Evolutionary conservation across 2,797 vertebrate species (phyloP), one percentile per base, ranked within the genome.

Genomic region (Apogon hyalosoma): DNA sequence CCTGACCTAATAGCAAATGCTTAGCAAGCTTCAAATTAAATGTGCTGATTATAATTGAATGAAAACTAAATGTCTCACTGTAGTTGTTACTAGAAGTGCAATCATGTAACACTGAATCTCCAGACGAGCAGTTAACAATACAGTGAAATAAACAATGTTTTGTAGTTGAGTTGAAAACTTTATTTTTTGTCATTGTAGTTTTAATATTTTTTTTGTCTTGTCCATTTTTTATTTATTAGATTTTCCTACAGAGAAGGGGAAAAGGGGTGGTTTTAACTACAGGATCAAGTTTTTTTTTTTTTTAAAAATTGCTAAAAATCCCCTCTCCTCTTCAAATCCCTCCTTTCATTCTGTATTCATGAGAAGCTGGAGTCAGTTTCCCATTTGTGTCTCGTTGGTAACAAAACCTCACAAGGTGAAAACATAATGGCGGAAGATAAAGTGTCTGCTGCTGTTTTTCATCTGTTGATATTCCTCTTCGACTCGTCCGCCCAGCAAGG

Each of bases 111-210:
- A 11, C 52, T 4, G 11, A 52, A 7, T 8, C 15, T 28, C 11
- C 10, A 39, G 40, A 52, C n/a, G 55, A 46, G 13, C 24, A 49
- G 62, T 52, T 56, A 67, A 70, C 39, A 3, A 55, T 42, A 6
- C 6, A 87, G 85, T 76, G 69, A 55, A 62, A 62, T 8, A 33
- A 68, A 63, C 55, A 69, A 51, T 55, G 6, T 41, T 54, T 67
- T 82, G 81, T 81, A 85, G 88, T 93, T 87, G 82, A 91, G 91
- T 91, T 92, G 89, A 91, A 92, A 93, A 91, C 91, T 92, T 92
- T 93, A 91, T 92, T 92, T 93, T 92, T 91, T 83, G 85, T 88
- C 80, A 79, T 90, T 90, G 74, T 87, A 80, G 59, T 83, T 91
- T 90, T 88, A 60, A 75, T 52, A 12, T 79, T 90, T 93, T 92